A percentile compares a stretch with the other conserved stretches of the same genome.
Conservation (phyloP, 2,797 vertebrate genomes). For the Podargus strigoides region DNA sequence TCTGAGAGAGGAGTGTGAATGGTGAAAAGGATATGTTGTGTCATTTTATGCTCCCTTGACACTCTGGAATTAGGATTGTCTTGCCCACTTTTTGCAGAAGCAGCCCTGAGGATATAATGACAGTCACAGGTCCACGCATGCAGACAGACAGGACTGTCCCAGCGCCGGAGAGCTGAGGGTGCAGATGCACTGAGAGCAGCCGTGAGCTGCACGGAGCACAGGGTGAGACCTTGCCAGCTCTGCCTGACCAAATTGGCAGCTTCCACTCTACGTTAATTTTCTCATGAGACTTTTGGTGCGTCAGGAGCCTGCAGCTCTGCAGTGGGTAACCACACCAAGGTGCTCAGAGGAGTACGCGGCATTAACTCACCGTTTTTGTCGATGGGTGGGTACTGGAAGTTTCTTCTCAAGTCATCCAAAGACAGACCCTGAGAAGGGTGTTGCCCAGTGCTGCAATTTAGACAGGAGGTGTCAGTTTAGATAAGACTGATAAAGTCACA, state of each 20-base stretch:
- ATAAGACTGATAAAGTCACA: neutral
- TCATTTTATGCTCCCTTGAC: neutral
- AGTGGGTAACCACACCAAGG: too few species aligned
- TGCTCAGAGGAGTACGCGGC: neutral
- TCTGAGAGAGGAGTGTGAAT: neutral
- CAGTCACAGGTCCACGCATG: neutral
- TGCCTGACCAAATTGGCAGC: neutral
- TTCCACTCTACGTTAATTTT: neutral
- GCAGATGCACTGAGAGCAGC: too few species aligned
- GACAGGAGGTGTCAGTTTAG: neutral
- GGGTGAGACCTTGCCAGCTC: neutral
- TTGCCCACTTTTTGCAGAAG: neutral
- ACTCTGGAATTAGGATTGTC: neutral
- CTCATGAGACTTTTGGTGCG: neutral
- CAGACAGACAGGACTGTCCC: neutral
- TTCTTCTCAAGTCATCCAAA: conserved; percentile 87
- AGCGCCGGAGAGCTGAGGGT: rapidly evolving
- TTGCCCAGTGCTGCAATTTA: conserved; percentile 73
- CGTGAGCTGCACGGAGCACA: neutral
- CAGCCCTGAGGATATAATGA: neutral
- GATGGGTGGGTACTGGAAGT: conserved; percentile 82
- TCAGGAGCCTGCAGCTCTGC: neutral
- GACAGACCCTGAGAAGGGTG: conserved; percentile 80
- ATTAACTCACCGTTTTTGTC: conserved; percentile 86
- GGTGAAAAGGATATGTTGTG: too few species aligned